Conservation (phyloP, 2,888 invertebrate genomes). For the Brassicogethes aeneus region DNA sequence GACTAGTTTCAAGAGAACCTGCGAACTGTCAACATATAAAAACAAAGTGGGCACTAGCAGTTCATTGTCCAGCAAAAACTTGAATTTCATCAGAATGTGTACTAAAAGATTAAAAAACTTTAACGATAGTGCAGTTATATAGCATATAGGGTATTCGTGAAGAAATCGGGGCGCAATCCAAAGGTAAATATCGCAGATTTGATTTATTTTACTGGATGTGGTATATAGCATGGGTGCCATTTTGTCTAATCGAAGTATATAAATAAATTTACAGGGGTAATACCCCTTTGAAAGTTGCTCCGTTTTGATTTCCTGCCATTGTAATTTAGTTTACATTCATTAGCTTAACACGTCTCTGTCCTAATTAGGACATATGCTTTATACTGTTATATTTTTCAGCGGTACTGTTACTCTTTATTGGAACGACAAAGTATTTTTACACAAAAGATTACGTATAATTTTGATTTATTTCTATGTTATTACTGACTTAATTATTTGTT, state of each 20-base stretch:
- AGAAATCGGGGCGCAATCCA: constrained; percentile 20
- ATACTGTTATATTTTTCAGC: background rate
- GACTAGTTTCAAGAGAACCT: constrained; percentile 28
- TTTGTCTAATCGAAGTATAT: constrained; percentile 23
- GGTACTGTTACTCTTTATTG: background rate
- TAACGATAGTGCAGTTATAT: constrained; percentile 27
- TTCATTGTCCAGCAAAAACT: constrained; percentile 23
- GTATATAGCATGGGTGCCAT: constrained; percentile 24
- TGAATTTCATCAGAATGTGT: constrained; percentile 23
- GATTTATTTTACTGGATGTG: background rate
- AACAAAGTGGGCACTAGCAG: constrained; percentile 14
- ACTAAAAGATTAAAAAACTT: constrained; percentile 23
- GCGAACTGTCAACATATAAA: constrained; percentile 22
- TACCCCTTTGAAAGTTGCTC: constrained; percentile 16
- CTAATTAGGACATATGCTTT: constrained; percentile 14
- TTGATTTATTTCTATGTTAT: too few relatives aligned
- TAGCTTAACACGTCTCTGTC: constrained; percentile 9
- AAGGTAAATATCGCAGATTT: constrained; percentile 17
- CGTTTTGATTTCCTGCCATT: constrained; percentile 8
- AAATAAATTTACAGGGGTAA: constrained; percentile 19
- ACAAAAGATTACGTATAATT: too few relatives aligned
- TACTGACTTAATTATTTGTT: too few relatives aligned
- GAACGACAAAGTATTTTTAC: too few relatives aligned
- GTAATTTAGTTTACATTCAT: constrained; percentile 5
- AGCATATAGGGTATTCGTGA: constrained; percentile 24